Evolutionary conservation across 2,113 vertebrate species (phyloP).

Genomic region (Alexandromys fortis): DNA sequence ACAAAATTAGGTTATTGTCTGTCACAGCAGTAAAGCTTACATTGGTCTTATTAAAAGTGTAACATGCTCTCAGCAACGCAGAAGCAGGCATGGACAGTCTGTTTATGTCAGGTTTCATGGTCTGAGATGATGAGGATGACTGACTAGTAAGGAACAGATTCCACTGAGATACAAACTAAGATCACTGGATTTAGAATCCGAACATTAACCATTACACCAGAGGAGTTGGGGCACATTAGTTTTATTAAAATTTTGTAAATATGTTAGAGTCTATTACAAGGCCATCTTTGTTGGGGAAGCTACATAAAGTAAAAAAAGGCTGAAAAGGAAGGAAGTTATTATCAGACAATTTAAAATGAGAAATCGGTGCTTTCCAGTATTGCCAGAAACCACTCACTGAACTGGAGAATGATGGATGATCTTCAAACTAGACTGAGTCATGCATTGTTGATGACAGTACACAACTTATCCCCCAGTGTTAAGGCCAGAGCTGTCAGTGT

Average conservation of each 20-base stretch:
- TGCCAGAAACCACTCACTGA: neutral
- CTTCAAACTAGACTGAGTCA: neutral
- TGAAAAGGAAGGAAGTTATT: neutral
- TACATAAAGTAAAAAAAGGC: neutral
- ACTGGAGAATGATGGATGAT: neutral
- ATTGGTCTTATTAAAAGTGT: neutral
- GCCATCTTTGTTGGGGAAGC: neutral
- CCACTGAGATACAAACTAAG: too few relatives aligned
- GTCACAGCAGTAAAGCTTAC: neutral
- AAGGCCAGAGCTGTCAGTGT: neutral
- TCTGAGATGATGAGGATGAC: too few relatives aligned
- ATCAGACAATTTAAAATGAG: neutral
- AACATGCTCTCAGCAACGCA: too few relatives aligned
- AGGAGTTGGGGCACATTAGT: neutral
- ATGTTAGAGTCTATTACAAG: neutral
- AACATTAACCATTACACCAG: too few relatives aligned
- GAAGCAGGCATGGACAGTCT: too few relatives aligned
- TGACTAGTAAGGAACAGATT: too few relatives aligned
- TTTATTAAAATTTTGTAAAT: neutral
- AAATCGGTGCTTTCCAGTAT: neutral
- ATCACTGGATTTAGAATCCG: too few relatives aligned
- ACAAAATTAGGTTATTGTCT: neutral
- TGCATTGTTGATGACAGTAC: neutral
- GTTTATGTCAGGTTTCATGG: too few relatives aligned
- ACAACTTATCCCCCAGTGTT: neutral